Conservation (phyloP, 2,888 invertebrate genomes). For the Acanthosepion esculentum region DNA sequence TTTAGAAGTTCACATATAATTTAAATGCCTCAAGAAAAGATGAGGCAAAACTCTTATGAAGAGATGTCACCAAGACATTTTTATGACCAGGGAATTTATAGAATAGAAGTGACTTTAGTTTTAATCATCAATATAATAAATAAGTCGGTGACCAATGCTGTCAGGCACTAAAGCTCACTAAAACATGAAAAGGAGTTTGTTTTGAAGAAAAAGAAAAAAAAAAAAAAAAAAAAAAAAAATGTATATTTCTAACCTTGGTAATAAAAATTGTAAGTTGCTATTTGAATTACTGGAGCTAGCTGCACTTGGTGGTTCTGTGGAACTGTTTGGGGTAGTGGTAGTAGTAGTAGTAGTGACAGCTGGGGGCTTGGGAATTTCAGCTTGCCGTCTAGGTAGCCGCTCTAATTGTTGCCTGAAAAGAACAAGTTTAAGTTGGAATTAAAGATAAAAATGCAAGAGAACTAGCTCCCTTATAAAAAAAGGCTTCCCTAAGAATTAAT, state of each 20-base stretch:
- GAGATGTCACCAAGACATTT: too few species aligned
- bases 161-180: too few species aligned
- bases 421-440: constrained; percentile 37
- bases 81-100: too few species aligned
- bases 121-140: too few species aligned
- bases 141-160: too few species aligned
- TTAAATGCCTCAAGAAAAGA: too few species aligned
- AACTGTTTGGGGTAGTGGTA: constrained; percentile 24
- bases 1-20: too few species aligned
- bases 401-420: constrained; percentile 86
- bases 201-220: not conserved
- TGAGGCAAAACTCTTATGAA: too few species aligned
- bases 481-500: not conserved
- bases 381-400: constrained; percentile 88
- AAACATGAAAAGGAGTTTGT: too few species aligned
- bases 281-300: constrained; percentile 49
- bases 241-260: constrained; percentile 74
- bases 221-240: too few species aligned
- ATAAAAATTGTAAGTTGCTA: constrained; percentile 76
- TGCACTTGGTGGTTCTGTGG: constrained; percentile 48
- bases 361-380: constrained; percentile 79
- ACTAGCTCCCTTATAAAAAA: not conserved
- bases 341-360: constrained; percentile 54
- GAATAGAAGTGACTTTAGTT: too few species aligned
- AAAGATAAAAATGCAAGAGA: constrained; percentile 43